Evolutionary conservation across 2,888 invertebrate species (phyloP), one percentile per base, ranked within the genome.

Genomic region (Druceiella hillmani): DNA sequence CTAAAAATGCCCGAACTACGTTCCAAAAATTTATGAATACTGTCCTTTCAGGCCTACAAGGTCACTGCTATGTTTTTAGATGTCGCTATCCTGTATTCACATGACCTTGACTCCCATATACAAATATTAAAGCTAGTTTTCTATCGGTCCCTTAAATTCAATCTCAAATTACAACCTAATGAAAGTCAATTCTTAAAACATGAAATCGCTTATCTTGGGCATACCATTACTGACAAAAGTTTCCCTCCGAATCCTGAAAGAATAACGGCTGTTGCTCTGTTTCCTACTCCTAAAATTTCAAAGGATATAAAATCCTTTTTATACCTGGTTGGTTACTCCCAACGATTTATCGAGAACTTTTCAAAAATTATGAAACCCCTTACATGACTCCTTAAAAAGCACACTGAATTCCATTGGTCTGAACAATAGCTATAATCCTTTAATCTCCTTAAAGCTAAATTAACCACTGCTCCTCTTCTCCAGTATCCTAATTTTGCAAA

Each of bases 401-500:
- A 31, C 1, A 27, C 31, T 13, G 24, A 14, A 10, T 36, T 34
- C 16, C 24, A 15, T 9, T 28, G 32, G 6, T 14, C 26, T 24
- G 29, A 12, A 41, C 9, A 3, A 3, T 17, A 39, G 41, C 27
- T 5, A 17, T 15, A 15, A 42, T 3, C 30, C 2, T 24, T 33
- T 33, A 22, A 47, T 43, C 13, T 17, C 16, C n/a, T 30, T 33
- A 31, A 29, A 41, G 3, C 39, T 38, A 7, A 17, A 34, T 16
- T 46, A 15, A 17, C 14, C 3, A 25, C 9, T 9, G 30, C 15
- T 9, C 33, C 43, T 32, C 40, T 52, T 15, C 22, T 56, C 22
- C 44, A 50, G 43, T 51, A 50, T 35, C 52, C 54, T 0, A 52
- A 57, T 37, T 56, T 55, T 34, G 26, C 17, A 50, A 50, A 49